phyloP scores from a whole-genome alignment of 2,888 invertebrate genomes.

The Lasioglossum calceatum region DNA sequence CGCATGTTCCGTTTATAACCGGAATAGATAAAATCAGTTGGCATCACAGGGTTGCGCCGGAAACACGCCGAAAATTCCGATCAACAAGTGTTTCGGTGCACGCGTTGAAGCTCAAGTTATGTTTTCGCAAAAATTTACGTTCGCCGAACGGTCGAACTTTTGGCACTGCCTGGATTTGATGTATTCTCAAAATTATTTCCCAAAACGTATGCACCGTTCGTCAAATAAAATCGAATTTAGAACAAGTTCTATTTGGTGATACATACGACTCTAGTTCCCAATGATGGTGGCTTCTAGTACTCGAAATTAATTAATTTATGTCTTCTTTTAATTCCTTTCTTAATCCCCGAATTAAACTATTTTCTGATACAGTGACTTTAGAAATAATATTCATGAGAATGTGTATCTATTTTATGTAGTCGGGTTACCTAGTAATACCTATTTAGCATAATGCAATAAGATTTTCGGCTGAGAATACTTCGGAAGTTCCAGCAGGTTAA shows the following conservation, averaged over 20 bases:
- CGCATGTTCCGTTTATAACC: background rate
- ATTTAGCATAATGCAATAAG: background rate
- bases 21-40: background rate
- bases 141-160: background rate
- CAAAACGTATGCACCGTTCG: background rate
- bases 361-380: background rate
- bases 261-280: no score
- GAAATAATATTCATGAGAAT: background rate
- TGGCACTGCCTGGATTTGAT: background rate
- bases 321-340: background rate
- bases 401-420: background rate
- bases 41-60: background rate
- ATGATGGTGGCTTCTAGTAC: no score
- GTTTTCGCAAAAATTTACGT: background rate
- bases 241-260: no score
- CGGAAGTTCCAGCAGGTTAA: background rate
- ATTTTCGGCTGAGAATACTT: background rate
- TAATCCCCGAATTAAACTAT: background rate
- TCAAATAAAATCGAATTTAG: no score
- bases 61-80: conserved; percentile 13
- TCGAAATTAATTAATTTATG: no score
- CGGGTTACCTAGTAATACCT: background rate
- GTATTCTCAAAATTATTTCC: background rate
- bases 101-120: background rate
- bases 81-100: conserved; percentile 45